Evolutionary conservation across 2,888 invertebrate genomes (phyloP).

Genomic region (Brachyptera putata): DNA sequence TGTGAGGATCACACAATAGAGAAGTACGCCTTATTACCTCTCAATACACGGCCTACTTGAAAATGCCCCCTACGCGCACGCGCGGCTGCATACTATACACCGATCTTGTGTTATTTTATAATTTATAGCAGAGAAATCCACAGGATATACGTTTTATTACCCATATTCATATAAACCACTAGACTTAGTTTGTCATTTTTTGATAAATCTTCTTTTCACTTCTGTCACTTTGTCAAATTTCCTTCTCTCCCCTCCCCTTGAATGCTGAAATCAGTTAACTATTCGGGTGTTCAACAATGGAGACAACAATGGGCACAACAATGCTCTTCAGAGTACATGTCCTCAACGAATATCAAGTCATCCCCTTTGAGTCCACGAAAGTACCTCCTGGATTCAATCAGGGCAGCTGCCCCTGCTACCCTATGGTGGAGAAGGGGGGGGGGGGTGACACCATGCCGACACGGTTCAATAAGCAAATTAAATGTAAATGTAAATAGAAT

Average conservation of each 20-base stretch:
- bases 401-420: background rate
- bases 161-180: background rate
- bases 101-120: no score
- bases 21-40: no score
- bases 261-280: slow-evolving; percentile 9
- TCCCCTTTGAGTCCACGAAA: slow-evolving; percentile 1
- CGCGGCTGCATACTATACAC: no score
- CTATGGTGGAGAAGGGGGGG: background rate
- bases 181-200: background rate
- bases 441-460: slow-evolving; percentile 9
- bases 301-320: slow-evolving; percentile 11
- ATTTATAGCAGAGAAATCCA: slow-evolving; percentile 1
- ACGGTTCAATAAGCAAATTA: slow-evolving; percentile 16
- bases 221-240: no score
- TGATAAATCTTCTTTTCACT: background rate
- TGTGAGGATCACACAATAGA: no score
- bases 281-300: background rate
- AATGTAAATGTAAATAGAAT: slow-evolving; percentile 20
- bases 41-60: no score
- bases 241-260: background rate
- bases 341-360: slow-evolving; percentile 17
- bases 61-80: no score
- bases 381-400: background rate
- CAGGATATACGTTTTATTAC: background rate
- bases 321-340: slow-evolving; percentile 3